phyloP scores from a whole-genome alignment of 2,888 invertebrate species.

The Corythucha ciliata region DNA sequence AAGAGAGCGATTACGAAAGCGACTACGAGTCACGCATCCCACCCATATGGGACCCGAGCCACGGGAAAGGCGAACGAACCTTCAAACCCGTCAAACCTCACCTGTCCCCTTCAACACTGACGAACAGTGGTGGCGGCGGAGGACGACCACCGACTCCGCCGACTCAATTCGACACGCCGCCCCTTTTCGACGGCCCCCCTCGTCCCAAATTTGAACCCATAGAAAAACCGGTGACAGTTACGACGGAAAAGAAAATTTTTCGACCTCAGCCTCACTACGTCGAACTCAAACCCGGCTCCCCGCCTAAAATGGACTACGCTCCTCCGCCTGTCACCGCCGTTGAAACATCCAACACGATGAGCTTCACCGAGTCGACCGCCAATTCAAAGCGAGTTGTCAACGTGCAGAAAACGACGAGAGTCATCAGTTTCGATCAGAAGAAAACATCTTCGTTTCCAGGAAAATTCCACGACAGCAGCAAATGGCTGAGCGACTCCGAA shows the following conservation, averaged over 20 bases:
- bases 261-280: conserved; percentile 38
- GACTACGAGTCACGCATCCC: conserved; percentile 52
- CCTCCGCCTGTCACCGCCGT: conserved; percentile 51
- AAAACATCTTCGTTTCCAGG: conserved; percentile 39
- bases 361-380: conserved; percentile 60
- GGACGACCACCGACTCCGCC: conserved; percentile 53
- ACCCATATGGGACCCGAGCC: conserved; percentile 44
- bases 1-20: conserved; percentile 62
- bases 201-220: conserved; percentile 53
- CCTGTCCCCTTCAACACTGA: conserved; percentile 41
- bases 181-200: conserved; percentile 42
- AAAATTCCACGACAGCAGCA: no score
- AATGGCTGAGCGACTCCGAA: conserved; percentile 33
- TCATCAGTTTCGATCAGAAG: conserved; percentile 55
- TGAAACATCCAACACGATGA: conserved; percentile 59
- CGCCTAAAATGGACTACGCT: conserved; percentile 51
- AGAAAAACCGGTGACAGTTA: conserved; percentile 40
- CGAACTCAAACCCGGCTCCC: conserved; percentile 48
- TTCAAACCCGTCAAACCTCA: conserved; percentile 52
- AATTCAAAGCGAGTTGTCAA: conserved; percentile 55
- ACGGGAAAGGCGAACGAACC: conserved; percentile 42
- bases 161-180: conserved; percentile 49
- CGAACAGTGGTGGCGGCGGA: no score
- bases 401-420: conserved; percentile 58
- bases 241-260: conserved; percentile 39